These are phyloP conservation scores for Ectemnius lituratus DNA, from an alignment of 2,888 invertebrate genomes.

Conservation along the genomic window DNA sequence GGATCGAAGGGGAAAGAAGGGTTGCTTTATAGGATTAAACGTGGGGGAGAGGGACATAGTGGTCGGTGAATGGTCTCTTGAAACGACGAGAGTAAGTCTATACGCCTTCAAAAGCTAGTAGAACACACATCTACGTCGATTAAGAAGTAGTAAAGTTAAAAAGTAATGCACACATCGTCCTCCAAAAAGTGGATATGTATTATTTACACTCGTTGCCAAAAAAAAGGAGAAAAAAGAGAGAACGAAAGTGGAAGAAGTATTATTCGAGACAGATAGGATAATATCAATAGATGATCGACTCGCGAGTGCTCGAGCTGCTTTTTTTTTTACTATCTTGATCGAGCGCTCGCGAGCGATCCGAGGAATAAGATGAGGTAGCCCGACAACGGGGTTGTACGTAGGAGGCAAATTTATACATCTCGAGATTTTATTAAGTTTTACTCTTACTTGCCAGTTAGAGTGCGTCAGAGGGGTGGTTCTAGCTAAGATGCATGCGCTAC, in stretches of 20 bases:
- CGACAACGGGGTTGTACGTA: background rate
- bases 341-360: background rate
- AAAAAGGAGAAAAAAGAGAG: constrained; percentile 23
- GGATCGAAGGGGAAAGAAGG: background rate
- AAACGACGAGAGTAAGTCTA: constrained; percentile 51
- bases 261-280: background rate
- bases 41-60: constrained; percentile 10
- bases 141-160: constrained; percentile 25
- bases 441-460: constrained; percentile 58
- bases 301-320: constrained; percentile 4
- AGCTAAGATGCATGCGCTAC: constrained; percentile 72
- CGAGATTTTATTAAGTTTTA: constrained; percentile 57
- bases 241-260: background rate
- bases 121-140: constrained; percentile 49
- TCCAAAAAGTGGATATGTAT: constrained; percentile 34
- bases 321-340: background rate
- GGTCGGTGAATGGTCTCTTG: constrained; percentile 14
- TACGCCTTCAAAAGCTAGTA: constrained; percentile 54
- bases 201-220: constrained; percentile 32
- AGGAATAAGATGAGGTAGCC: background rate
- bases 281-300: constrained; percentile 12
- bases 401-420: constrained; percentile 48
- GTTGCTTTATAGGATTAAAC: background rate
- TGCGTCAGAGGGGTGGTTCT: constrained; percentile 57
- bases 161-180: constrained; percentile 33